Percentiles rank a stretch among this genome's conserved stretches.
These are phyloP conservation scores for Rhynchotus rufescens DNA, from an alignment of 2,797 vertebrate species.

Conservation along the genomic window DNA sequence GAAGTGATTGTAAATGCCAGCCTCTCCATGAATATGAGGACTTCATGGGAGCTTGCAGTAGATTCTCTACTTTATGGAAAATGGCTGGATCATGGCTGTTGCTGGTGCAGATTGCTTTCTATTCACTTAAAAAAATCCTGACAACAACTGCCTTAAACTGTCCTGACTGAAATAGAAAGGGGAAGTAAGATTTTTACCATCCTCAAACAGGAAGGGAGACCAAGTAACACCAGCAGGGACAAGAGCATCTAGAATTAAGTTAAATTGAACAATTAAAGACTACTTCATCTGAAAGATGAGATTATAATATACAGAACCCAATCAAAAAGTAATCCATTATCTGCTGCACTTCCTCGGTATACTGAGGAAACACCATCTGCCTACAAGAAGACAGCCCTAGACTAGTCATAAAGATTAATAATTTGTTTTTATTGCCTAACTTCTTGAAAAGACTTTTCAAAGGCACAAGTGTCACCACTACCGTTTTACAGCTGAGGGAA, in stretches of 20 bases:
- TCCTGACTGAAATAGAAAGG: background rate
- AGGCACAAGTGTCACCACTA: background rate
- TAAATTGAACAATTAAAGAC: background rate
- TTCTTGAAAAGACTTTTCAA: background rate
- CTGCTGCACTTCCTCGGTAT: background rate
- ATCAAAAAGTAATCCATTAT: background rate
- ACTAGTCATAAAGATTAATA: background rate
- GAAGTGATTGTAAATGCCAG: background rate
- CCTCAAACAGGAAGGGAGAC: background rate
- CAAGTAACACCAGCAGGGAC: background rate
- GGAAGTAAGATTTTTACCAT: background rate
- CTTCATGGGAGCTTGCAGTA: background rate
- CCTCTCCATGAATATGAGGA: background rate
- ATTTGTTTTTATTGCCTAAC: background rate
- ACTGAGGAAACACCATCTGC: background rate
- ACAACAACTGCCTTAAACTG: background rate
- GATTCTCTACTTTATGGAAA: background rate
- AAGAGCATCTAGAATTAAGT: background rate
- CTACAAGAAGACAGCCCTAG: background rate
- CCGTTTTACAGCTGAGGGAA: background rate
- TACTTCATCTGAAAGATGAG: background rate
- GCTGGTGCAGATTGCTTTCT: background rate
- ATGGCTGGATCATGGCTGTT: background rate
- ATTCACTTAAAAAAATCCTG: background rate
- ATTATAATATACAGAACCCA: rapidly evolving